Evolutionary conservation across 2,797 vertebrate genomes (phyloP).

Genomic region (Aphelocoma californica): DNA sequence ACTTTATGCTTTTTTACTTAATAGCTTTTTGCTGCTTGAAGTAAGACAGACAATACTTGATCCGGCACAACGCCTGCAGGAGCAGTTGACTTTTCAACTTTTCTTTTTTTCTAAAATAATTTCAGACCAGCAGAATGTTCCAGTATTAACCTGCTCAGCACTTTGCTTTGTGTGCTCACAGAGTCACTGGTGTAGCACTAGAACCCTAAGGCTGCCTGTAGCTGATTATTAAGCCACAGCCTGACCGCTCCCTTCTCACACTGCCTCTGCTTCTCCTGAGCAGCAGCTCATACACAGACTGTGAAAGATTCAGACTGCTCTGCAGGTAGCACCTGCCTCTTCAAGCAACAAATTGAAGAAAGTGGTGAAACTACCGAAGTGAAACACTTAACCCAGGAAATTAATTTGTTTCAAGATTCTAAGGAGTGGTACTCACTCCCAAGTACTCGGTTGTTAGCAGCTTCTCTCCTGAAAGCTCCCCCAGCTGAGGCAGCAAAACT

Average conservation of each 20-base stretch:
- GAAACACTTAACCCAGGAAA: not conserved
- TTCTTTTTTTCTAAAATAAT: not conserved
- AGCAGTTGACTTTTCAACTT: constrained; percentile 14
- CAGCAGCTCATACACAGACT: not conserved
- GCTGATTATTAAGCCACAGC: constrained; percentile 6
- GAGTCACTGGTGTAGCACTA: not conserved
- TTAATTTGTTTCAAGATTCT: not conserved
- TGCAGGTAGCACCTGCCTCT: not conserved
- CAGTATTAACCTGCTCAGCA: not conserved
- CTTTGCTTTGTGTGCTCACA: not conserved
- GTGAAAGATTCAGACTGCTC: not conserved
- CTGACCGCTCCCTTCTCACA: not conserved
- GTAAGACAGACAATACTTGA: not conserved
- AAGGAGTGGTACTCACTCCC: constrained; percentile 79
- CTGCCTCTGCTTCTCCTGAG: not conserved
- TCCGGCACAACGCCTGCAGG: not conserved
- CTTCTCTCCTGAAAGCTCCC: constrained; percentile 90
- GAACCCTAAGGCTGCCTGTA: constrained; percentile 6
- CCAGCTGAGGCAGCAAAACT: constrained; percentile 83
- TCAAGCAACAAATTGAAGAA: not conserved
- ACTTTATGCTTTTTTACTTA: not conserved
- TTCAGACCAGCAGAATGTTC: constrained; percentile 12
- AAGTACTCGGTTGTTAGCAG: constrained; percentile 93
- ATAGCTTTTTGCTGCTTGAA: constrained; percentile 9
- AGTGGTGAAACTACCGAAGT: not conserved